Percentiles rank a stretch among this genome's conserved stretches.
Conservation (phyloP, 2,113 vertebrate genomes). For the Chlorocebus sabaeus region DNA sequence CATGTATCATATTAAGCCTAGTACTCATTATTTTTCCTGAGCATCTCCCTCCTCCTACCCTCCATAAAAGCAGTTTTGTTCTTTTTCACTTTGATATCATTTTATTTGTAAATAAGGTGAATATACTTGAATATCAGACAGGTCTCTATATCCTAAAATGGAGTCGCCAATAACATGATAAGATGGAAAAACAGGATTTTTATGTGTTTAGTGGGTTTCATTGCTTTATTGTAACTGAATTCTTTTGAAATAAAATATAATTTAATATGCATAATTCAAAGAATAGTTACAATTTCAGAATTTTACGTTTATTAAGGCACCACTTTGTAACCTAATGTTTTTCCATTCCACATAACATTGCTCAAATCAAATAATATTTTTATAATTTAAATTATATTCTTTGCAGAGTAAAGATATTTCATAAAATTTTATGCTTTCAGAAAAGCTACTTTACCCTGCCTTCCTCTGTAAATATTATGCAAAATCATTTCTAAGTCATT, state of each 20-base stretch:
- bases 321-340: neutral
- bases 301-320: neutral
- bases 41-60: too few species aligned
- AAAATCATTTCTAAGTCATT: neutral
- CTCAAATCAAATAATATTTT: neutral
- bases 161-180: neutral
- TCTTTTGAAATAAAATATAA: conserved; percentile 23
- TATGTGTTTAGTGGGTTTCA: neutral
- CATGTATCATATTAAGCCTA: too few species aligned
- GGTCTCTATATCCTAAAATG: neutral
- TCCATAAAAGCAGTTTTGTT: neutral
- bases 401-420: conserved; percentile 1
- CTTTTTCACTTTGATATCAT: neutral
- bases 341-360: neutral
- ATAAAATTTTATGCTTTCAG: neutral
- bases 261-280: neutral
- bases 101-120: neutral
- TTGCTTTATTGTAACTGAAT: neutral
- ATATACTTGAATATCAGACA: neutral
- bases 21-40: neutral
- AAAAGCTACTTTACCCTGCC: neutral
- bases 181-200: neutral
- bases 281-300: neutral
- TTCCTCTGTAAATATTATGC: neutral
- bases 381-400: neutral